Percentiles rank a stretch among this genome's conserved stretches.
Evolutionary conservation across 2,888 invertebrate genomes (phyloP).

Genomic region (Standfussiana lucernea): DNA sequence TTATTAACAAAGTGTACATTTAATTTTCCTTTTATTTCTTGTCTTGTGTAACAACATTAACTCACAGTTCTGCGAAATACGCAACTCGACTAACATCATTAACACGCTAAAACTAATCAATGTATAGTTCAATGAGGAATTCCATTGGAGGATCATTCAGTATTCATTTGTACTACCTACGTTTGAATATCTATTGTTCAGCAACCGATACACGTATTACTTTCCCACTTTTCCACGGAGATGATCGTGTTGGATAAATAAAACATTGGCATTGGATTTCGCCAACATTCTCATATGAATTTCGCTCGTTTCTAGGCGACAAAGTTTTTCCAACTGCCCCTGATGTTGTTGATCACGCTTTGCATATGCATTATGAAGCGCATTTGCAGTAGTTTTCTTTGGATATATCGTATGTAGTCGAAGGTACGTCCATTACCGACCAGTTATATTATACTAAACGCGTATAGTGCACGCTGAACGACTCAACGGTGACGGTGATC

Average conservation of each 20-base stretch:
- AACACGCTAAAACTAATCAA: conserved; percentile 79
- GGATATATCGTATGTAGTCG: conserved; percentile 91
- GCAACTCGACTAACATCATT: conserved; percentile 83
- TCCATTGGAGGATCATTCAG: conserved; percentile 58
- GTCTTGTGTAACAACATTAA: conserved; percentile 79
- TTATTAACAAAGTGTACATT: conserved; percentile 72
- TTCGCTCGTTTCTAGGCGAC: conserved; percentile 91
- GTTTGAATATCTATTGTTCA: conserved; percentile 55
- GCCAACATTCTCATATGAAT: conserved; percentile 81
- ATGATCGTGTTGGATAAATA: conserved; percentile 70
- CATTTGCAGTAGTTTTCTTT: conserved; percentile 91
- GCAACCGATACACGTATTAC: conserved; percentile 70
- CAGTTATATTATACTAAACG: conserved; percentile 83
- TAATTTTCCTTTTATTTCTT: conserved; percentile 63
- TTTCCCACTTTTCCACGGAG: conserved; percentile 65
- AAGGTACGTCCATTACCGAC: conserved; percentile 91
- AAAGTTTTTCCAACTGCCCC: conserved; percentile 91
- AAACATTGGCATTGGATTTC: conserved; percentile 75
- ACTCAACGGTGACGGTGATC: conserved; percentile 83
- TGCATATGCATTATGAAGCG: conserved; percentile 91
- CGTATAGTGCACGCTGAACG: conserved; percentile 82
- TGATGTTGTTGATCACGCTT: conserved; percentile 91
- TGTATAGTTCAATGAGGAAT: conserved; percentile 60
- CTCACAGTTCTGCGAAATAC: conserved; percentile 77
- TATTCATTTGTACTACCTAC: conserved; percentile 54